Percentiles rank a stretch among this genome's conserved stretches.
Conservation (phyloP, 2,888 invertebrate genomes). For the Hypomecis atomaria region DNA sequence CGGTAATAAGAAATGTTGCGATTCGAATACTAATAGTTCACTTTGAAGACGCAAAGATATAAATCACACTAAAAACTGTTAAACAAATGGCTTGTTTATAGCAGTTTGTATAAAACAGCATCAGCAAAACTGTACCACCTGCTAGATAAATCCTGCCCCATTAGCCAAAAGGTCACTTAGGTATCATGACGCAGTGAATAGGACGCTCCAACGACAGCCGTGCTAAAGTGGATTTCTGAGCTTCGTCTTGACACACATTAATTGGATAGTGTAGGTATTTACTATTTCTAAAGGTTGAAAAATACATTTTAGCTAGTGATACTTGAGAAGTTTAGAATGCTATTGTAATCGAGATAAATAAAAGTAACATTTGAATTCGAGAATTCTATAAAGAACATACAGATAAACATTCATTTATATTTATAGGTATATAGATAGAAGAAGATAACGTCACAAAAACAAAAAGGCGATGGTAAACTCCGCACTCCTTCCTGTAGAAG, state of each 20-base stretch:
- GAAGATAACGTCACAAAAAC: background rate
- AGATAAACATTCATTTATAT: no score
- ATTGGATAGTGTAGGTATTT: background rate
- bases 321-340: no score
- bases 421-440: background rate
- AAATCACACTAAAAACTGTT: no score
- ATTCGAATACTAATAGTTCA: no score
- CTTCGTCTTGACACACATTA: slow-evolving; percentile 29
- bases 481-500: slow-evolving; percentile 22
- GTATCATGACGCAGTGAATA: slow-evolving; percentile 49
- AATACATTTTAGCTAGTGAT: no score
- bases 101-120: background rate
- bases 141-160: slow-evolving; percentile 29
- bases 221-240: slow-evolving; percentile 58
- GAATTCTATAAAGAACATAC: no score
- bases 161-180: slow-evolving; percentile 35
- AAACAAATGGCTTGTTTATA: no score
- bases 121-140: slow-evolving; percentile 3
- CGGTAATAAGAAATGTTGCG: no score
- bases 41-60: background rate
- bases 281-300: no score
- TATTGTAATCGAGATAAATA: no score
- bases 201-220: slow-evolving; percentile 53
- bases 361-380: no score
- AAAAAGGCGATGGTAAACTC: slow-evolving; percentile 13